Conservation (phyloP, 1,140 invertebrate genomes). For the Bombus difficillimus region DNA sequence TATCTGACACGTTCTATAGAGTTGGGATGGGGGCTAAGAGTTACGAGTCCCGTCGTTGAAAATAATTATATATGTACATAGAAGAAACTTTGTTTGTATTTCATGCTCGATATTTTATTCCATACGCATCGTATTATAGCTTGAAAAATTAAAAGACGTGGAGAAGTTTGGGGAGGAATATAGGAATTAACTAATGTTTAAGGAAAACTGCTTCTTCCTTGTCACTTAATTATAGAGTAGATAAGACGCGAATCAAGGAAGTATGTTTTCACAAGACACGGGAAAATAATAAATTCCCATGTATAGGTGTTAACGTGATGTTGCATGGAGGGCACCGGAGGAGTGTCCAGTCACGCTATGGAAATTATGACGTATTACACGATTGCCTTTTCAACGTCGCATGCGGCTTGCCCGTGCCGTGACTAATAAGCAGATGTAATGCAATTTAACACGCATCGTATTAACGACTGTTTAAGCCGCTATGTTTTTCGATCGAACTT, state of each 20-base stretch:
- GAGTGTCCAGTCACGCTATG: slow-evolving; percentile 74
- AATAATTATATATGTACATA: too few relatives aligned
- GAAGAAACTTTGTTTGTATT: background rate
- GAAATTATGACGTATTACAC: slow-evolving; percentile 78
- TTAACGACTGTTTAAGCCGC: slow-evolving; percentile 36
- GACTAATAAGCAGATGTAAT: slow-evolving; percentile 73
- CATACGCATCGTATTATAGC: background rate
- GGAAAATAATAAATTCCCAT: slow-evolving; percentile 55
- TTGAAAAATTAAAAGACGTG: background rate
- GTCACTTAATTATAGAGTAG: background rate
- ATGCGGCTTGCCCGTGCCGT: slow-evolving; percentile 65
- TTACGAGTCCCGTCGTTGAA: background rate
- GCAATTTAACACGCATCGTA: slow-evolving; percentile 68
- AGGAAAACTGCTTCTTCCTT: background rate
- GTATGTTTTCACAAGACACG: slow-evolving; percentile 47
- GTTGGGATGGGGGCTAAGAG: background rate
- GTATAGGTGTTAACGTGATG: slow-evolving; percentile 59
- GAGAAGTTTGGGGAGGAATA: background rate
- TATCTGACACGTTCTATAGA: background rate
- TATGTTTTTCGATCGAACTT: background rate
- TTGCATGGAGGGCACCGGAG: slow-evolving; percentile 62
- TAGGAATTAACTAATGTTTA: background rate
- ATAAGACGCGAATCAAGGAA: background rate
- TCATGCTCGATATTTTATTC: background rate
- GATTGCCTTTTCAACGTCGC: slow-evolving; percentile 74